Conservation (phyloP, 2,888 invertebrate species). For the Muschampia plurimacula region DNA sequence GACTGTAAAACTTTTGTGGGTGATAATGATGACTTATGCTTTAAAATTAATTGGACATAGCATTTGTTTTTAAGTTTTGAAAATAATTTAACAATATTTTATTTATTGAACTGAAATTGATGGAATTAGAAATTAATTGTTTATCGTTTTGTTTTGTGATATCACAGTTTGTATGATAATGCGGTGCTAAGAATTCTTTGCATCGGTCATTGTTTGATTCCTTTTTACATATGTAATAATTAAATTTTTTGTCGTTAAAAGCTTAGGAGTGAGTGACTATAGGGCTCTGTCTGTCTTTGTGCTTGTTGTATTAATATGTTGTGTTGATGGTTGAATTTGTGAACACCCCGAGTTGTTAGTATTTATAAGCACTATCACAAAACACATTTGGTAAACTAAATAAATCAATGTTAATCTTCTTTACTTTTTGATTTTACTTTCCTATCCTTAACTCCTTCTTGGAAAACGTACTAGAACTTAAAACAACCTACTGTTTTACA, state of each 20-base stretch:
- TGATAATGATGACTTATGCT: slow-evolving; percentile 17
- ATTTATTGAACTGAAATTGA: slow-evolving; percentile 48
- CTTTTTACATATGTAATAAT: background rate
- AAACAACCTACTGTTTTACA: too few relatives aligned
- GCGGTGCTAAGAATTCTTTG: slow-evolving; percentile 49
- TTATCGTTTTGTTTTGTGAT: slow-evolving; percentile 49
- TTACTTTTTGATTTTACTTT: slow-evolving; percentile 43
- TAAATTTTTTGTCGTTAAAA: slow-evolving; percentile 11
- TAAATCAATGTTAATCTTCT: slow-evolving; percentile 82
- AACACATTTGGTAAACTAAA: slow-evolving; percentile 80
- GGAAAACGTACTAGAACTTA: too few relatives aligned
- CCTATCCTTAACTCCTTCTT: background rate
- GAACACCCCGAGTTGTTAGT: slow-evolving; percentile 74
- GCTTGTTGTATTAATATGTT: slow-evolving; percentile 62
- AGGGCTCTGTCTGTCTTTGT: slow-evolving; percentile 49
- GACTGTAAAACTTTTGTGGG: slow-evolving; percentile 21
- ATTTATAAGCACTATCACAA: slow-evolving; percentile 77
- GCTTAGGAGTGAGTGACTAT: background rate
- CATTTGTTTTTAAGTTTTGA: slow-evolving; percentile 42
- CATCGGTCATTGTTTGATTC: slow-evolving; percentile 22
- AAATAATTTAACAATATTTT: slow-evolving; percentile 46
- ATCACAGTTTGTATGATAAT: slow-evolving; percentile 40
- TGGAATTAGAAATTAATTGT: slow-evolving; percentile 42
- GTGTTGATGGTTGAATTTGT: slow-evolving; percentile 70
- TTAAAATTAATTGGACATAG: slow-evolving; percentile 36